A percentile compares a stretch with the other conserved stretches of the same genome.
phyloP scores from a whole-genome alignment of 2,113 vertebrate species.

The Xiphophorus hellerii region DNA sequence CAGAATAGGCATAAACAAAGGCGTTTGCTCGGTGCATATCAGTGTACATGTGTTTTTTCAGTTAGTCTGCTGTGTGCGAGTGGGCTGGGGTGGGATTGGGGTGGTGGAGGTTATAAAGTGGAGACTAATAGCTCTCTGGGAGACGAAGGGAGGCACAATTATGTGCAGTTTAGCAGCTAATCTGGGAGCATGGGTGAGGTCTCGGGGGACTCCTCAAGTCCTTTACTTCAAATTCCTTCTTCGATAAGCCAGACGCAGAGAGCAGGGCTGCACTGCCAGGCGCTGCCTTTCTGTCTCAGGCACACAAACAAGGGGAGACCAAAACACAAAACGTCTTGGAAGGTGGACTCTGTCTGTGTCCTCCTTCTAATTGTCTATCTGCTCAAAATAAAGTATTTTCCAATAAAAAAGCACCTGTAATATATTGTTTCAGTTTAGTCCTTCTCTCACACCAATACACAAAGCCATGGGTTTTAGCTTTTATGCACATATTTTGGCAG shows the following conservation, averaged over 20 bases:
- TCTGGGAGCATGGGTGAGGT: slow-evolving; percentile 88
- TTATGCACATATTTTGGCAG: slow-evolving; percentile 50
- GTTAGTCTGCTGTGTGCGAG: slow-evolving; percentile 44
- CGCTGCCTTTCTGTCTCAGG: slow-evolving; percentile 30
- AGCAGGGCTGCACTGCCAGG: slow-evolving; percentile 59
- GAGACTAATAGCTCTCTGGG: slow-evolving; percentile 91
- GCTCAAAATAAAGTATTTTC: slow-evolving; percentile 4
- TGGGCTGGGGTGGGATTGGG: slow-evolving; percentile 4
- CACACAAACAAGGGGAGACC: slow-evolving; percentile 21
- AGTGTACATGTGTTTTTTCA: slow-evolving; percentile 40
- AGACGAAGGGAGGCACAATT: slow-evolving; percentile 92
- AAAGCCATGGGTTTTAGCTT: slow-evolving; percentile 31
- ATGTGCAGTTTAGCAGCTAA: slow-evolving; percentile 93
- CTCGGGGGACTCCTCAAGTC: slow-evolving; percentile 88
- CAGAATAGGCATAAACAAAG: slow-evolving; percentile 25
- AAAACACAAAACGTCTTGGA: slow-evolving; percentile 18
- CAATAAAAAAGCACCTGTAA: slow-evolving; percentile 24
- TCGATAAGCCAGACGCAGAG: slow-evolving; percentile 83
- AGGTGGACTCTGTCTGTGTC: slow-evolving; percentile 8
- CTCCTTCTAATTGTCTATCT: slow-evolving; percentile 16
- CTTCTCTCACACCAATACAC: slow-evolving; percentile 32
- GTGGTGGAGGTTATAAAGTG: slow-evolving; percentile 80
- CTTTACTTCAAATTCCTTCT: slow-evolving; percentile 91
- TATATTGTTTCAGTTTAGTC: slow-evolving; percentile 4
- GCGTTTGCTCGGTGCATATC: slow-evolving; percentile 20